Evolutionary conservation across 2,888 invertebrate species (phyloP).

Genomic region (Stenotaenia linearis): DNA sequence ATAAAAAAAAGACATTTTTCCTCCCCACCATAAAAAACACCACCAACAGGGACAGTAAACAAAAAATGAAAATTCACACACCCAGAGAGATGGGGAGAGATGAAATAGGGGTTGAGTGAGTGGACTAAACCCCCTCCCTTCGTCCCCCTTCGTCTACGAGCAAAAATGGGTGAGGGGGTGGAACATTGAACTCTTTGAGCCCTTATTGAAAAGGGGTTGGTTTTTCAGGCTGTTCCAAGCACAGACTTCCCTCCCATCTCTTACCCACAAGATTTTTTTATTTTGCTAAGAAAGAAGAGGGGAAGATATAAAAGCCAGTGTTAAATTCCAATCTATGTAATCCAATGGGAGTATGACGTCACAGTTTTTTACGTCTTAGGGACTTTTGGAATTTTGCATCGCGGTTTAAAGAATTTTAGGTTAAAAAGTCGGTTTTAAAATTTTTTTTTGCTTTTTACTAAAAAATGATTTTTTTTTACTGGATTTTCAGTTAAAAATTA

Average conservation of each 20-base stretch:
- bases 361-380: not conserved
- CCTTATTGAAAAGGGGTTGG: not conserved
- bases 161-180: slow-evolving; percentile 10
- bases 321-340: slow-evolving; percentile 13
- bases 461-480: too few species aligned
- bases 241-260: not conserved
- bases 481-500: too few species aligned
- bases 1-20: not conserved
- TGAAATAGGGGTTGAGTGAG: slow-evolving; percentile 15
- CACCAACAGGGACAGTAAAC: slow-evolving; percentile 15
- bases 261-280: not conserved
- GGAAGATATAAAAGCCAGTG: slow-evolving; percentile 15
- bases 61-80: slow-evolving; percentile 19
- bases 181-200: slow-evolving; percentile 19
- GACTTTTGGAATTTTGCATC: not conserved
- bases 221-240: slow-evolving; percentile 3
- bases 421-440: not conserved
- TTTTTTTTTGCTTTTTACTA: too few species aligned
- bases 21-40: slow-evolving; percentile 9
- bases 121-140: slow-evolving; percentile 14
- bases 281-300: not conserved
- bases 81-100: not conserved
- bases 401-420: not conserved
- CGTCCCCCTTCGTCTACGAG: not conserved
- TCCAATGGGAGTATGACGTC: slow-evolving; percentile 1